Evolutionary conservation across 2,888 invertebrate genomes (phyloP).

Genomic region (Perizoma flavofasciatum): DNA sequence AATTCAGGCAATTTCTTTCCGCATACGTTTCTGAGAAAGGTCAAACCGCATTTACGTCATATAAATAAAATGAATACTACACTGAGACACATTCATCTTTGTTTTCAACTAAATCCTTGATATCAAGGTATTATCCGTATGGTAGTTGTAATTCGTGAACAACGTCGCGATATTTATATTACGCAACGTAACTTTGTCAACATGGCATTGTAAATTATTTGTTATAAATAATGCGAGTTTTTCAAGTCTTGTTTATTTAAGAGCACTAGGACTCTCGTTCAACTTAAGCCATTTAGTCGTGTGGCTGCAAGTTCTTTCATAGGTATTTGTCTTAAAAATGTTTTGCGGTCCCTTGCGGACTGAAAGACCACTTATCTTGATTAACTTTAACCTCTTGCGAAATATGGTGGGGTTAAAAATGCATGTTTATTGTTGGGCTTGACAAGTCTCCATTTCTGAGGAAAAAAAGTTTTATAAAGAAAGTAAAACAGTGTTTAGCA

Average conservation of each 20-base stretch:
- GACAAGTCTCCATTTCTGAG: neutral
- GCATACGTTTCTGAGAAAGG: conserved; percentile 28
- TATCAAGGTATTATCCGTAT: neutral
- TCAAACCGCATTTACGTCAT: conserved; percentile 31
- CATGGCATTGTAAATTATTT: conserved; percentile 25
- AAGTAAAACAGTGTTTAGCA: neutral
- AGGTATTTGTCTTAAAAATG: conserved; percentile 22
- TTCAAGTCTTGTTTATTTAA: no score
- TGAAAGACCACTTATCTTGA: conserved; percentile 28
- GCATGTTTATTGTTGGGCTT: conserved; percentile 8
- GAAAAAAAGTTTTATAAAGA: neutral
- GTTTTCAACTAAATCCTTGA: neutral
- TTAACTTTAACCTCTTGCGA: conserved; percentile 22
- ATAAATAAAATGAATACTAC: conserved; percentile 31
- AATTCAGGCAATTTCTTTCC: conserved; percentile 16
- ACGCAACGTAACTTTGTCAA: conserved; percentile 5
- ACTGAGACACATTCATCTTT: conserved; percentile 11
- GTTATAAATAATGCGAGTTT: conserved; percentile 26
- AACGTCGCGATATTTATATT: neutral
- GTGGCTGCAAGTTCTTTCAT: conserved; percentile 16
- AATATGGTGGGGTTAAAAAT: conserved; percentile 15
- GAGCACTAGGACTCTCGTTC: conserved; percentile 16
- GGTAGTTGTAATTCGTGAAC: neutral
- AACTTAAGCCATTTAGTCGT: conserved; percentile 22
- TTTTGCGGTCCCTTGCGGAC: conserved; percentile 22